Conservation (phyloP, 2,888 invertebrate species). For the Arrhopalites spinosus region DNA sequence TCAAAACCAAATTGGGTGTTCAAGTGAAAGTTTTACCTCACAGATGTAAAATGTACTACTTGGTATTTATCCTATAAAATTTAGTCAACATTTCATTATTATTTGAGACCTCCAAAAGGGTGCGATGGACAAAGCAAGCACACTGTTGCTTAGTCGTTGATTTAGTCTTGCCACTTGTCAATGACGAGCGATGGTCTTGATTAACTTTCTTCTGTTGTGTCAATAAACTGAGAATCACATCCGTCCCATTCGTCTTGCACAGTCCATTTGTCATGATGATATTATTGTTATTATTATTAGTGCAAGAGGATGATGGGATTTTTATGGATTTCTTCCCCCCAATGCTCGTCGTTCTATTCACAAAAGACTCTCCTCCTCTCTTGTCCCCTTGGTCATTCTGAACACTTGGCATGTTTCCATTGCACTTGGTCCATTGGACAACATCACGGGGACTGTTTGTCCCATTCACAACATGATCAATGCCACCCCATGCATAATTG, state of each 20-base stretch:
- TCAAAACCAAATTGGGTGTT: background rate
- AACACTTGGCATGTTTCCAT: too few species aligned
- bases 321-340: too few species aligned
- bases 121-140: conserved; percentile 24
- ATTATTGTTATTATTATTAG: background rate
- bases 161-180: background rate
- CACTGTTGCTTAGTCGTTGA: background rate
- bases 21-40: too few species aligned
- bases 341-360: too few species aligned
- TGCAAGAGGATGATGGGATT: conserved; percentile 2
- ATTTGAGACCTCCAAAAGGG: conserved; percentile 11
- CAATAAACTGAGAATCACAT: conserved; percentile 16
- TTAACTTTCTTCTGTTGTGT: background rate
- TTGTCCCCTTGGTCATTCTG: too few species aligned
- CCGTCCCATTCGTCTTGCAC: background rate
- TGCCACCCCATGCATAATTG: conserved; percentile 35
- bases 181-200: background rate
- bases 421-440: too few species aligned
- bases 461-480: conserved; percentile 7
- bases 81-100: too few species aligned
- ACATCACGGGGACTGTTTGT: too few species aligned
- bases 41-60: background rate
- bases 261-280: too few species aligned
- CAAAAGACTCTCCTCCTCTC: too few species aligned
- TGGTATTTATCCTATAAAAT: too few species aligned